Base-by-base conservation (phyloP, 2,888 invertebrate genomes). In the Dioctria rufipes region DNA sequence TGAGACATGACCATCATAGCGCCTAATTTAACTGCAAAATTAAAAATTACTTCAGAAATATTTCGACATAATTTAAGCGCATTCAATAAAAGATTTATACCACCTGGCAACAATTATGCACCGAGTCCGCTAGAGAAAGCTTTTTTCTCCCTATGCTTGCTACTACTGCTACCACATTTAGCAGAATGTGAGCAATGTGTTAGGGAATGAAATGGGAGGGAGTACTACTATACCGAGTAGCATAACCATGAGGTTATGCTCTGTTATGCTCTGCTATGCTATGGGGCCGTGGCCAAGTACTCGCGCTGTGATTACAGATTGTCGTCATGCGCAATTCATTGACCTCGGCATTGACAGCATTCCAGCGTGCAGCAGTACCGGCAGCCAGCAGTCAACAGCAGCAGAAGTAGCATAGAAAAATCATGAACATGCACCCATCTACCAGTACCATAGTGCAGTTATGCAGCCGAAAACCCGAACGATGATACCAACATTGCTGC, bases 311-410 rank as follows among this genome's bases (percentile, higher is more conserved):
- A 77, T 77, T 77, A 63, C 77, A 58, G 81, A 78, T 69, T 71
- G 81, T 79, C 80, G 66, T 61, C 80, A 80, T 81, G 81, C 81
- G 81, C 81, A 81, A 79, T 79, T 80, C 82, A 78, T 82, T 82
- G 82, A 82, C 82, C 82, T 82, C 80, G 82, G 82, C 82, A 82
- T 82, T 82, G 82, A 78, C 82, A 78, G 73, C 80, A 82, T 82
- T 80, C 80, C 82, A 78, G 60, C 67, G 77, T 67, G 81, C 69
- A 79, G 63, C 49, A 77, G 54, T 46, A 67, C 73, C 79, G 78
- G 69, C 69, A 42, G 60, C 25, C 25, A 25, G 25, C 25, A 25
- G 25, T 51, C 67, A 73, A 61, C 51, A 42, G 65, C 67, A 73
- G 69, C 51, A 42, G 80, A 43, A 40, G 25, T 43, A 80, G 65